These are phyloP conservation scores for Tetranychus piercei DNA, from an alignment of 2,888 invertebrate genomes.

Conservation along the genomic window DNA sequence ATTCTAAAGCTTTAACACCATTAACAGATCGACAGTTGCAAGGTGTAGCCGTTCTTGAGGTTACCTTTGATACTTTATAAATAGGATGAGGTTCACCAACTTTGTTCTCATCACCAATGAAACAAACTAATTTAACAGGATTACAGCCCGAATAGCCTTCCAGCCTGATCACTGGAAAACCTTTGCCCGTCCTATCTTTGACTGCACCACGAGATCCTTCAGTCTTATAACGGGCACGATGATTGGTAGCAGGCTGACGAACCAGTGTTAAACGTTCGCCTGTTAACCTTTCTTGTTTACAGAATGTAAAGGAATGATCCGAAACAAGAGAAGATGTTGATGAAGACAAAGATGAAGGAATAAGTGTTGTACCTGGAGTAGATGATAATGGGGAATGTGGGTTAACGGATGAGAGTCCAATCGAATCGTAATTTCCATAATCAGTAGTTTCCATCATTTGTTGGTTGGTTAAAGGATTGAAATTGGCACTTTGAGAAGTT, in stretches of 20 bases:
- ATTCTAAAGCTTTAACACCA: conserved; percentile 33
- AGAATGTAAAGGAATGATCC: not conserved
- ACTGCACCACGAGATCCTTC: conserved; percentile 89
- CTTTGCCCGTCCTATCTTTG: conserved; percentile 76
- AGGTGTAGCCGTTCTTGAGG: conserved; percentile 33
- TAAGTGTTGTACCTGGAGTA: not conserved
- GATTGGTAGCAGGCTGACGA: conserved; percentile 16
- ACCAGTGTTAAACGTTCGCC: not conserved
- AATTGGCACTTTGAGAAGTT: conserved; percentile 1
- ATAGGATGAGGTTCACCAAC: conserved; percentile 45
- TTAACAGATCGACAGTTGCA: conserved; percentile 32
- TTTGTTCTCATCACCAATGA: conserved; percentile 78
- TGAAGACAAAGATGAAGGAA: not conserved
- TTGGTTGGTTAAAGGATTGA: not conserved
- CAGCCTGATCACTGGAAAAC: conserved; percentile 71
- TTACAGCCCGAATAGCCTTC: conserved; percentile 54
- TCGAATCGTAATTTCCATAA: not conserved
- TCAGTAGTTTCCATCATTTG: not conserved
- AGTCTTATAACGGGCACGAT: conserved; percentile 54
- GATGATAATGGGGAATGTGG: not conserved
- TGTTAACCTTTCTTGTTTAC: not conserved
- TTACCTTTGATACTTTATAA: conserved; percentile 36
- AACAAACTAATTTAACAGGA: conserved; percentile 67
- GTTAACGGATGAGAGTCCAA: not conserved
- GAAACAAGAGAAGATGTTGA: not conserved